These are phyloP conservation scores for Lutraria rhynchaena DNA, from an alignment of 1,140 invertebrate species.

Conservation along the genomic window DNA sequence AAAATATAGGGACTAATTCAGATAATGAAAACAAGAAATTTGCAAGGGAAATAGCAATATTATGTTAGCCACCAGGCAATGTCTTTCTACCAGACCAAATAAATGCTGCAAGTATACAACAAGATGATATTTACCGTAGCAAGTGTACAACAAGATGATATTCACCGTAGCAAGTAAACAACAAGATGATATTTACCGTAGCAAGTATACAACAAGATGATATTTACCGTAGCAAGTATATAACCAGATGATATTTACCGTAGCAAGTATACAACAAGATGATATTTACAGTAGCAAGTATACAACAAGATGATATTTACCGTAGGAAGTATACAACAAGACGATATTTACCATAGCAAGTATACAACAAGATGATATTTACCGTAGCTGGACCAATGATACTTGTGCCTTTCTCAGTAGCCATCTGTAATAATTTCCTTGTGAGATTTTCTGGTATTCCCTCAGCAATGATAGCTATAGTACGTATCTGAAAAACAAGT, in stretches of 20 bases:
- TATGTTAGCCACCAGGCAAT: too few species aligned
- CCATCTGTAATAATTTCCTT: constrained; percentile 94
- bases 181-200: too few species aligned
- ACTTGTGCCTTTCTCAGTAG: constrained; percentile 90
- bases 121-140: too few species aligned
- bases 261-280: neutral
- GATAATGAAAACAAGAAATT: too few species aligned
- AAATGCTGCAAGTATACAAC: too few species aligned
- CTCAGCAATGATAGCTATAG: constrained; percentile 99
- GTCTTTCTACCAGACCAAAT: too few species aligned
- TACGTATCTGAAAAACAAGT: constrained; percentile 88
- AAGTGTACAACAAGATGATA: too few species aligned
- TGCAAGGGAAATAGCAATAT: too few species aligned
- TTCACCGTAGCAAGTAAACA: too few species aligned
- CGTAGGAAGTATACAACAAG: neutral
- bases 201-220: too few species aligned
- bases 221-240: neutral
- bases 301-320: constrained; percentile 1
- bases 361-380: constrained; percentile 82
- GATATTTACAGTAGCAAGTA: neutral
- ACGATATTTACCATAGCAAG: neutral
- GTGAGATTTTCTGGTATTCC: constrained; percentile 99
- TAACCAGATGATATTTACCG: constrained; percentile 1
- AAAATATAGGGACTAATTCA: too few species aligned
- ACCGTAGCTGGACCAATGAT: constrained; percentile 99